Evolutionary conservation across 2,888 invertebrate species (phyloP).

Genomic region (Pyralis farinalis): DNA sequence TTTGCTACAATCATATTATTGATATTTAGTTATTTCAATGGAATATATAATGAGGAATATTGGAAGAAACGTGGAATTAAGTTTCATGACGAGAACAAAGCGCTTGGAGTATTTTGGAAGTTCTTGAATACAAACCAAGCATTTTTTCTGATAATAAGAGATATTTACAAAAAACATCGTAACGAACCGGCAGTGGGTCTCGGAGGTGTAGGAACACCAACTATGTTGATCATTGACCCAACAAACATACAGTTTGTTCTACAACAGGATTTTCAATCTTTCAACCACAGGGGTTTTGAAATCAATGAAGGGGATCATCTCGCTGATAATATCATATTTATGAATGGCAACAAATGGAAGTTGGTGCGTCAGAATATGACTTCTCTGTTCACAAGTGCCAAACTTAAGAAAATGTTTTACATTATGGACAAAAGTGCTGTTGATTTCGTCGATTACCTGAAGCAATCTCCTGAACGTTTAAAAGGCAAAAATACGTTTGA

Average conservation of each 20-base stretch:
- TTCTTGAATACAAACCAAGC: slow-evolving; percentile 23
- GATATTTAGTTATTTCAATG: slow-evolving; percentile 1
- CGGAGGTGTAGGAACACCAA: slow-evolving; percentile 21
- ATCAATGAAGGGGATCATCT: slow-evolving; percentile 34
- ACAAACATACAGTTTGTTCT: slow-evolving; percentile 38
- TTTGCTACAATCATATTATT: background rate
- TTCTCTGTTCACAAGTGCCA: slow-evolving; percentile 50
- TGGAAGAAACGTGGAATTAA: slow-evolving; percentile 39
- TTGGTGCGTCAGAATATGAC: slow-evolving; percentile 51
- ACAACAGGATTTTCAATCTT: slow-evolving; percentile 39
- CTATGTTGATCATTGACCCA: slow-evolving; percentile 37
- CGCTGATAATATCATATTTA: slow-evolving; percentile 40
- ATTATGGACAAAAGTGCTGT: slow-evolving; percentile 45
- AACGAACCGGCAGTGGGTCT: slow-evolving; percentile 29
- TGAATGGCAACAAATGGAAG: slow-evolving; percentile 51
- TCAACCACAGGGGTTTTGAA: slow-evolving; percentile 39
- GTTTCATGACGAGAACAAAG: slow-evolving; percentile 25
- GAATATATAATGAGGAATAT: slow-evolving; percentile 34
- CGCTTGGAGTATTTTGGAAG: slow-evolving; percentile 31
- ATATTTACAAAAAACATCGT: slow-evolving; percentile 26
- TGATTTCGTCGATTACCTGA: slow-evolving; percentile 41
- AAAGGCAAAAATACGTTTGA: slow-evolving; percentile 30
- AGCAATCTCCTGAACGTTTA: slow-evolving; percentile 30
- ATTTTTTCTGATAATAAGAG: slow-evolving; percentile 21
- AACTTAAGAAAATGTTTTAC: slow-evolving; percentile 56